These are phyloP conservation scores for Ptychodera flava DNA, from an alignment of 35 echinoderm and acorn worm species.

Conservation along the genomic window DNA sequence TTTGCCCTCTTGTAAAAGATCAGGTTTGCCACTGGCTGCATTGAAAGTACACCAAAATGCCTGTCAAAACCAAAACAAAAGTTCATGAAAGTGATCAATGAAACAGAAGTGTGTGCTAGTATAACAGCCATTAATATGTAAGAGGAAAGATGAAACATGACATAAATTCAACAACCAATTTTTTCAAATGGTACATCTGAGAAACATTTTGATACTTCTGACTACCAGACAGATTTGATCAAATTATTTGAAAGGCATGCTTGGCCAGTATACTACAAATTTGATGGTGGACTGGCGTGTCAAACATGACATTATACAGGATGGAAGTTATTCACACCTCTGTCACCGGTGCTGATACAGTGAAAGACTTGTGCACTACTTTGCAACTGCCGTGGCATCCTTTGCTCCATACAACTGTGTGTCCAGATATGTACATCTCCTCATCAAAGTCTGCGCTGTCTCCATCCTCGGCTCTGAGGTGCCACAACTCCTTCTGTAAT, in stretches of 20 bases:
- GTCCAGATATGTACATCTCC: constrained; percentile 54
- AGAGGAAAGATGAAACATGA: no score
- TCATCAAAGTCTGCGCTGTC: constrained; percentile 29
- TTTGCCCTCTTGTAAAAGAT: background rate
- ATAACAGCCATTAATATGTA: no score
- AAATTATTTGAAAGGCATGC: no score
- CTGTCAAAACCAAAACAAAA: no score
- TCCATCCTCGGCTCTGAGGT: constrained; percentile 8
- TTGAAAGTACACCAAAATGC: background rate
- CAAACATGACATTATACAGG: background rate
- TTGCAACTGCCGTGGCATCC: constrained; percentile 28
- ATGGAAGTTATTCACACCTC: constrained; percentile 25
- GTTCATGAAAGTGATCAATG: no score
- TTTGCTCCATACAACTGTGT: constrained; percentile 62
- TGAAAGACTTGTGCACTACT: constrained; percentile 43
- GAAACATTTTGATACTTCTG: no score
- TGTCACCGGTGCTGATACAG: constrained; percentile 43
- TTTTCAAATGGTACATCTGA: no score
- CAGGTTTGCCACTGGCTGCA: background rate
- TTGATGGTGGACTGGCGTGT: no score
- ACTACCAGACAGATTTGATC: no score
- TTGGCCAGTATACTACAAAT: no score
- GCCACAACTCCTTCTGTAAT: constrained; percentile 6
- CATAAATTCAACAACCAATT: no score
- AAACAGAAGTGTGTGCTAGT: no score